Evolutionary conservation across 1,140 invertebrate genomes (phyloP), one percentile per base, ranked within the genome.

Genomic region (Leucophenga varia): DNA sequence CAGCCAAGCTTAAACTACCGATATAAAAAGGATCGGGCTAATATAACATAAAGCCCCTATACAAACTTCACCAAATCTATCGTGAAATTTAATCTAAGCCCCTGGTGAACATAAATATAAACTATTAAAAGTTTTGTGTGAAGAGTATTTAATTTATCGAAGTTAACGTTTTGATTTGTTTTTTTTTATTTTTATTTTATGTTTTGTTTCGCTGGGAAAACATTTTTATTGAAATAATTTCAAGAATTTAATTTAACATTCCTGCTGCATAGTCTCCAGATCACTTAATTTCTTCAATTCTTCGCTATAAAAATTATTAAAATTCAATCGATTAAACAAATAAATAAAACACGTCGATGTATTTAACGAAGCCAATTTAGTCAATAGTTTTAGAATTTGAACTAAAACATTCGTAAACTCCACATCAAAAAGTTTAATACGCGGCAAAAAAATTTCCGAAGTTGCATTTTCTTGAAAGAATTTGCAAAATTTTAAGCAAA

Each of bases 401-500:
- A 89, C 80, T n/a, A 91, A 75, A 19, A 86, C 79, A 8, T 82
- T 81, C 3, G 84, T 87, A 72, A 93, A 92, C 53, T 85, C 81
- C 8, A 81, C 74, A 57, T 90, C 87, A 71, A 90, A 83, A 3
- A 80, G 80, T 31, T 79, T 77, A 35, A 91, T 88, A 14, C 83
- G 85, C 47, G 87, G 82, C 44, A 87, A 82, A 75, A 90, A 91
- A 8, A 78, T 80, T 43, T 81, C 82, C 22, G 81, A 74, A 1
- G 74, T 58, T 44, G 61, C 63, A 52, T 50, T 60, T 80, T 88
- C 88, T 83, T 89, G 84, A 76, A 90, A 88, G 56, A 89, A 90
- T 51, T 85, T 81, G 74, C 86, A 93, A 78, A 97, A 97, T 44
- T 90, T 84, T 3, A 93, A 84, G 72, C 94, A 97, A 47, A 91